Base-by-base conservation (phyloP, 2,113 vertebrate genomes). In the Microcebus jonahi region DNA sequence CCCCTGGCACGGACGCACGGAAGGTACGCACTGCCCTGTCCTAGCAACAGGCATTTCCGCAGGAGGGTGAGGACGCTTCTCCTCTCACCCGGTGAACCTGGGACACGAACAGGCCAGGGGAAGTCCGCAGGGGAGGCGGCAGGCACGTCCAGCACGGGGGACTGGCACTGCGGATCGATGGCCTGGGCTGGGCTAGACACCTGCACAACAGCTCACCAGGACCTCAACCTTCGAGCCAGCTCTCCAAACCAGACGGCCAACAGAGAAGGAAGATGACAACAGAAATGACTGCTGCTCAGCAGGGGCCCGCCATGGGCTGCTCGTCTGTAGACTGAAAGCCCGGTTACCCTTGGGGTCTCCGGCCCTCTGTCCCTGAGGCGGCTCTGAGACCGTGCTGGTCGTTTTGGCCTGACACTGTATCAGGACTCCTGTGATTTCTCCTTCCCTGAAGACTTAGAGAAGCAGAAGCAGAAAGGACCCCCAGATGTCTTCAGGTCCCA, bases 1-100 rank as follows among this genome's bases (percentile, higher is more conserved):
- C 63, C n/a, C 12, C 76, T 2, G 71, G 87, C 65, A 63, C 1
- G 0, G 0, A 2, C 0, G 82, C 0, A 2, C 0, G 14, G 39
- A 68, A 34, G 45, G 68, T 14, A 14, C 21, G 3, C 2, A 11
- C 39, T 8, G 15, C 57, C 50, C 20, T 63, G 31, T 45, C 71
- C 91, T 36, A 57, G 61, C 34, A 31, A 14, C 2, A 1, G 45
- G 65, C 34, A 1, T 8, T 45, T 42, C 79, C 36, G 29, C 65
- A 48, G 53, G 39, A 48, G 0, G 14, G 4, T 42, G 8, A 42
- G 17, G 20, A 36, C 31, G n/a, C 84, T 50, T 10, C 59, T 83
- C 61, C 20, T 59, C 31, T 34, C 55, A 45, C 21, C 23, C n/a
- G 4, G 9, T 21, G 83, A 29, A 27, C 42, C 76, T 1, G 45